These are phyloP conservation scores for Agapostemon virescens DNA, from an alignment of 2,888 invertebrate species.

Conservation along the genomic window DNA sequence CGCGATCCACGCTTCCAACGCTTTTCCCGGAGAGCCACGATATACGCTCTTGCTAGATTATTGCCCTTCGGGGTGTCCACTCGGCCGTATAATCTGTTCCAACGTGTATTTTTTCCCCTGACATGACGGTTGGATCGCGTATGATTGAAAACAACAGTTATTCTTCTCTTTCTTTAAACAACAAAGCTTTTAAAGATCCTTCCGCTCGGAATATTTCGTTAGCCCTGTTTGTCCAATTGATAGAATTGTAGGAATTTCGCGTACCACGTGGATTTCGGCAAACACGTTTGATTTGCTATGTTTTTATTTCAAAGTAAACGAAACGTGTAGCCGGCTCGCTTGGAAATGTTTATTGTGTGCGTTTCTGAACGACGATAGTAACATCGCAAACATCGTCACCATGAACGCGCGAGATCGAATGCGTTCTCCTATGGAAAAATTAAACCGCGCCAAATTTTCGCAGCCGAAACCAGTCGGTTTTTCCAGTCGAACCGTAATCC, in stretches of 20 bases:
- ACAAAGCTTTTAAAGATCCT: neutral
- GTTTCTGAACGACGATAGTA: neutral
- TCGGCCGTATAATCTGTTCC: conserved; percentile 34
- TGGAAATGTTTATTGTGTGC: neutral
- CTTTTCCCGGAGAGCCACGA: conserved; percentile 31
- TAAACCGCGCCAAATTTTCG: neutral
- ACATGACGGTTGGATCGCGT: neutral
- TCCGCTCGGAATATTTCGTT: neutral
- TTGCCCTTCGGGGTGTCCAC: conserved; percentile 37
- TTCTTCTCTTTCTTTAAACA: neutral
- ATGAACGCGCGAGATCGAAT: neutral
- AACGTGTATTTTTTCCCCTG: neutral
- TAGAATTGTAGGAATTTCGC: neutral
- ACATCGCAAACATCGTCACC: neutral
- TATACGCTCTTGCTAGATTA: conserved; percentile 47
- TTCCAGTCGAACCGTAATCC: conserved; percentile 22
- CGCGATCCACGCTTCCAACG: conserved; percentile 17
- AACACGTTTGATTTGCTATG: neutral
- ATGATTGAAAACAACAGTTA: conserved; percentile 4
- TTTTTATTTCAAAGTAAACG: neutral
- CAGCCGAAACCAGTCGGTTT: conserved; percentile 4
- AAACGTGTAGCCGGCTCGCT: neutral
- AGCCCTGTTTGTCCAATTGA: neutral
- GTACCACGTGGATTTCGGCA: neutral
- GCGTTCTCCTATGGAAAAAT: neutral